These are phyloP conservation scores for Daubentonia madagascariensis DNA, from an alignment of 2,113 vertebrate species.

Conservation along the genomic window DNA sequence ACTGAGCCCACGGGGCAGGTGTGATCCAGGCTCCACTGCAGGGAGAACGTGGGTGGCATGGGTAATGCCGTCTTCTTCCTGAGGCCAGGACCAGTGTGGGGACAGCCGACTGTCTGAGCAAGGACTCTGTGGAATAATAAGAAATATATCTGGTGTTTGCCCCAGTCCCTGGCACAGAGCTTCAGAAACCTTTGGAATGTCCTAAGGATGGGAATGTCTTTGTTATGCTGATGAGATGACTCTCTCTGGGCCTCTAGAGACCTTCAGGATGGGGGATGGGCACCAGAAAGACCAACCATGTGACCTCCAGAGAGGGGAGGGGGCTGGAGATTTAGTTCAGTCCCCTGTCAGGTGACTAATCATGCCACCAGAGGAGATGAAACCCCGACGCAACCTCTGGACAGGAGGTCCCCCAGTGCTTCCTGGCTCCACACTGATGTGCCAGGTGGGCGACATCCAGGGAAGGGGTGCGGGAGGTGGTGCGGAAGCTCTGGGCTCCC, in stretches of 20 bases:
- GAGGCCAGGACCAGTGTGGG: no score
- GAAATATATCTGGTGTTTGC: neutral
- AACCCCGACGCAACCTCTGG: rapidly evolving
- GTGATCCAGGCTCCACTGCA: neutral
- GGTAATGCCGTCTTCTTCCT: neutral
- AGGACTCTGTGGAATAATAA: rapidly evolving
- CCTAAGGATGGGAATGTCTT: neutral
- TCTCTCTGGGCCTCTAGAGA: rapidly evolving
- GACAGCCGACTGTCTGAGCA: neutral
- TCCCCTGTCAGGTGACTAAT: rapidly evolving
- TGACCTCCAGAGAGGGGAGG: neutral
- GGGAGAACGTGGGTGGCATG: rapidly evolving
- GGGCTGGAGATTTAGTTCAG: rapidly evolving
- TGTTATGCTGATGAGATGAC: neutral
- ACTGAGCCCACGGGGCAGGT: rapidly evolving
- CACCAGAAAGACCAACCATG: neutral
- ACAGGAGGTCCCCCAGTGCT: rapidly evolving
- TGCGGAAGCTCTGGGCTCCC: neutral
- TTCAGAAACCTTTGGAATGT: neutral
- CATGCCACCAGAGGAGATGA: no score
- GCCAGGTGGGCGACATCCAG: no score
- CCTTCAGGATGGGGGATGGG: no score
- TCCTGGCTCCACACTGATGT: neutral
- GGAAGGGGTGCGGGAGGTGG: no score
- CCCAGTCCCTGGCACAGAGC: neutral